Evolutionary conservation across 2,113 vertebrate species (phyloP), one percentile per base, ranked within the genome.

Genomic region (Lates calcarifer): DNA sequence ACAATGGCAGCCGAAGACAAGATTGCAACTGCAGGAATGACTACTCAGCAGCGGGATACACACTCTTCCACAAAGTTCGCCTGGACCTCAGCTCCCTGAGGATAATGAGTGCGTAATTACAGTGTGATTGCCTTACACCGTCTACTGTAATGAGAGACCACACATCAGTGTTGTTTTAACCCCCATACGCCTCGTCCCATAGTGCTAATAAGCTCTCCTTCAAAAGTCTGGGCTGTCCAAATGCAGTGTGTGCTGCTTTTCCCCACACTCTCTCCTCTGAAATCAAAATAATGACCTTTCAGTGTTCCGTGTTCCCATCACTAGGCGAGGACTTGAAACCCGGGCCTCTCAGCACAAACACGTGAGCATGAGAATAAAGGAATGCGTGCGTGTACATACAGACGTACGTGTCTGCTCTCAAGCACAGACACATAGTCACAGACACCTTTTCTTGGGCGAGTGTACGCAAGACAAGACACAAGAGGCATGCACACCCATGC

Each of bases 21-120:
- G 96, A 98, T 85, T 98, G 98, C 61, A 88, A 87, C 9, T 98
- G 97, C 87, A 95, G 90, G 91, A 96, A 97, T 35, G 97, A 98
- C 89, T 98, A 98, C 90, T 89, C 93, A 11, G 96, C 96, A 58
- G 96, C 96, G 31, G 98, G 98, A 69, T 96, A 97, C 84, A 99
- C 98, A 0, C 84, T 96, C 78, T 99, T 97, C 91, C 95, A 94
- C 84, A 98, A 97, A 95, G 95, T 99, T 87, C 96, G 98, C 77
- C 90, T 99, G 89, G 97, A 99, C 92, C 86, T 98, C 17, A 80
- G 79, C 85, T 94, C 95, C 60, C 95, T 99, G 96, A 95, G 96
- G 91, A 96, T 99, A 88, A 96, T 94, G 94, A 97, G 97, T 99
- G 94, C 94, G 97, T 93, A 70, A 80, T 79, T 39, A 58, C 72